These are phyloP conservation scores for Anser cygnoides DNA, from an alignment of 2,113 vertebrate genomes.

Conservation along the genomic window DNA sequence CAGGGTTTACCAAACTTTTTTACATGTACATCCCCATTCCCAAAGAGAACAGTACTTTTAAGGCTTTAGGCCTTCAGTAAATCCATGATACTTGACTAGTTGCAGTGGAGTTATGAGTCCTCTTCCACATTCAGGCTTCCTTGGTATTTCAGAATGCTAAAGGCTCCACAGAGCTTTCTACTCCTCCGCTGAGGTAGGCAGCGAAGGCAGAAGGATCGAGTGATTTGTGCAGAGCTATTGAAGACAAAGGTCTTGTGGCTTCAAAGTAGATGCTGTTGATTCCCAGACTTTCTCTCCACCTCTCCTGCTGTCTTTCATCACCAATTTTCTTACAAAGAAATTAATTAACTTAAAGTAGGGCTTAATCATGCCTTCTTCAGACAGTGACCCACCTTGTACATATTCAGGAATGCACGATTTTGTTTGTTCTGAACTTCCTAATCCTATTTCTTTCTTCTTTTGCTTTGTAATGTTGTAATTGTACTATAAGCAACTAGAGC, in stretches of 20 bases:
- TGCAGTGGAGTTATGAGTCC: background rate
- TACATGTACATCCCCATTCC: background rate
- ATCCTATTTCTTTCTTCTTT: background rate
- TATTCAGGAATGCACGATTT: background rate
- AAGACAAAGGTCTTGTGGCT: background rate
- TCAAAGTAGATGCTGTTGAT: background rate
- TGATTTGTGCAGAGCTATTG: background rate
- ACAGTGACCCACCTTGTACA: background rate
- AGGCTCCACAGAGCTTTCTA: background rate
- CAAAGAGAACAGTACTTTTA: background rate
- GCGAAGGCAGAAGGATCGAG: background rate
- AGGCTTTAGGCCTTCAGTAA: background rate
- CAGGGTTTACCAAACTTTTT: background rate
- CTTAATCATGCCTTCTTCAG: background rate
- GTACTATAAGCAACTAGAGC: background rate
- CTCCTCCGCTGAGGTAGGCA: background rate
- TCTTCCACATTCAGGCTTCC: background rate
- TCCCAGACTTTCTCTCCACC: background rate
- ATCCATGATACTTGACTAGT: background rate
- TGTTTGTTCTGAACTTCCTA: background rate
- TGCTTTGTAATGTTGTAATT: background rate
- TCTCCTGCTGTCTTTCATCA: background rate
- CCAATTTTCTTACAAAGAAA: background rate
- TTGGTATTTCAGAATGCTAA: background rate
- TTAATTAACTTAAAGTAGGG: background rate